phyloP scores from a whole-genome alignment of 1,140 invertebrate genomes.

The Cydia amplana region DNA sequence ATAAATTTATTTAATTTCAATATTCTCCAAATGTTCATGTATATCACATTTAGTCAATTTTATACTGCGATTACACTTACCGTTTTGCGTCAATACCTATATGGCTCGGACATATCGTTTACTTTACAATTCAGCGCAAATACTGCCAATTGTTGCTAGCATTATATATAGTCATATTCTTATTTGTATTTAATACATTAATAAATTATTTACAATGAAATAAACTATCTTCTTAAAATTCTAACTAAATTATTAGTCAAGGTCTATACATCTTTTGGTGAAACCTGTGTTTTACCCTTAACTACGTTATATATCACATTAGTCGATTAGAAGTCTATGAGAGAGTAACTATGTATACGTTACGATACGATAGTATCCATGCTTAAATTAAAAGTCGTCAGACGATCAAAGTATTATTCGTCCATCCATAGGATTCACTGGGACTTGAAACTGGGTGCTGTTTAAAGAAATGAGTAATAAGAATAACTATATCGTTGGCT shows the following conservation, averaged over 20 bases:
- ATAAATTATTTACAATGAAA: conserved; percentile 27
- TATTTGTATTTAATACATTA: conserved; percentile 23
- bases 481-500: too few species aligned
- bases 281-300: neutral
- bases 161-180: conserved; percentile 19
- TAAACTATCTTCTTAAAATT: conserved; percentile 2
- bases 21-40: neutral
- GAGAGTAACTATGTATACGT: neutral
- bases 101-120: neutral
- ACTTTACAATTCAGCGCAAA: neutral
- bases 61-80: neutral
- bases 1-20: neutral
- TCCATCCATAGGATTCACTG: neutral
- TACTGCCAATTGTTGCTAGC: neutral
- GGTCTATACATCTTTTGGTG: neutral
- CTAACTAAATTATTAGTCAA: conserved; percentile 10
- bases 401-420: neutral
- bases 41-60: neutral
- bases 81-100: neutral
- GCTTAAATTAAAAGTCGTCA: too few species aligned
- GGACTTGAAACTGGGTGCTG: neutral
- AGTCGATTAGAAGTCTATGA: conserved; percentile 19
- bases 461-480: neutral
- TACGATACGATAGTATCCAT: neutral
- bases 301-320: conserved; percentile 29